Percentiles rank a stretch among this genome's conserved stretches.
phyloP scores from a whole-genome alignment of 2,888 invertebrate species.

The Monopis laevigella region DNA sequence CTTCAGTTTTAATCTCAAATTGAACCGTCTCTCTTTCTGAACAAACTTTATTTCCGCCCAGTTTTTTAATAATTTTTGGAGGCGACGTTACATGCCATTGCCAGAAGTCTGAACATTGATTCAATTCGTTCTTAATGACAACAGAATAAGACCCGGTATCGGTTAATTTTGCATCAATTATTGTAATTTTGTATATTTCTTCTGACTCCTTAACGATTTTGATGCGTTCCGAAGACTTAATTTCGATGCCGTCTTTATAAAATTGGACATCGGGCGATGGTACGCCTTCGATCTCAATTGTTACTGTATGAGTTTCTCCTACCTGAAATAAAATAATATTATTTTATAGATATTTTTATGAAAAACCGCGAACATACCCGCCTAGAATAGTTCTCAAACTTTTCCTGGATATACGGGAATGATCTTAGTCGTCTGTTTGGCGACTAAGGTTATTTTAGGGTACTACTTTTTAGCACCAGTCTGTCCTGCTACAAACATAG shows the following conservation, averaged over 20 bases:
- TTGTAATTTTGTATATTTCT: slow-evolving; percentile 73
- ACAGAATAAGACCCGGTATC: slow-evolving; percentile 91
- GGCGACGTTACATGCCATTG: slow-evolving; percentile 85
- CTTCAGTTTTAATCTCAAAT: slow-evolving; percentile 79
- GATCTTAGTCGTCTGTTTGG: too few species aligned
- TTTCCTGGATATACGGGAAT: too few species aligned
- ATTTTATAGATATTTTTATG: too few species aligned
- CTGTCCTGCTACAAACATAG: too few species aligned
- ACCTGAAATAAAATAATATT: slow-evolving; percentile 28
- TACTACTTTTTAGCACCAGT: too few species aligned
- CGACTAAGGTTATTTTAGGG: too few species aligned
- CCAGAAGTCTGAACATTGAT: slow-evolving; percentile 92
- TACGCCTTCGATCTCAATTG: slow-evolving; percentile 84
- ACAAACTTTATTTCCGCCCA: slow-evolving; percentile 74
- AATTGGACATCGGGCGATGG: slow-evolving; percentile 85
- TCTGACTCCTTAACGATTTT: slow-evolving; percentile 76
- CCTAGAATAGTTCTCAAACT: too few species aligned
- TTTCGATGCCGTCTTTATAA: slow-evolving; percentile 87
- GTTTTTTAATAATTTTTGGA: slow-evolving; percentile 75
- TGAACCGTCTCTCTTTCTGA: slow-evolving; percentile 81
- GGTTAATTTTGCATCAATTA: slow-evolving; percentile 76
- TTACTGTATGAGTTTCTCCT: slow-evolving; percentile 79
- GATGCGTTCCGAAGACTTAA: slow-evolving; percentile 77
- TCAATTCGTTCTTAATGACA: slow-evolving; percentile 85
- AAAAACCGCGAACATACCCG: too few species aligned